These are phyloP conservation scores for Nymphalis io DNA, from an alignment of 1,140 invertebrate genomes.

Conservation along the genomic window DNA sequence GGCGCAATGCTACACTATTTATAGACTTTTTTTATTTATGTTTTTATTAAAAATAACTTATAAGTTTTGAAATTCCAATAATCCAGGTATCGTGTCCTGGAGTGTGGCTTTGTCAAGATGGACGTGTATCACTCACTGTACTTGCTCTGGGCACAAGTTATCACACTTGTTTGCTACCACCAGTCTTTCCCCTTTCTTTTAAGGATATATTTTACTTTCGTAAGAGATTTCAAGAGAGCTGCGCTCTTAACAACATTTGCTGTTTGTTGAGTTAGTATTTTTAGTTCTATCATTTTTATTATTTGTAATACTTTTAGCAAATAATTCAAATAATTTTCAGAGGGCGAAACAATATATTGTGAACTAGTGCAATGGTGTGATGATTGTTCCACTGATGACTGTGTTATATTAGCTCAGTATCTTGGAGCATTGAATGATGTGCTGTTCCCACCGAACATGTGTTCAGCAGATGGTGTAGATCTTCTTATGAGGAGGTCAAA, in stretches of 20 bases:
- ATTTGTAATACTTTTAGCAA: too few relatives aligned
- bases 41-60: not conserved
- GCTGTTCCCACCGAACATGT: constrained; percentile 82
- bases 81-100: constrained; percentile 86
- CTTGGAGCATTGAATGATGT: constrained; percentile 83
- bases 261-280: constrained; percentile 49
- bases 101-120: constrained; percentile 87
- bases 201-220: constrained; percentile 85
- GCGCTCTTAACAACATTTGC: constrained; percentile 72
- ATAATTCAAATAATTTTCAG: constrained; percentile 43
- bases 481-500: constrained; percentile 84
- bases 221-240: constrained; percentile 82
- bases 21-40: too few relatives aligned
- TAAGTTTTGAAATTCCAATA: not conserved
- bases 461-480: constrained; percentile 82
- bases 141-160: constrained; percentile 82
- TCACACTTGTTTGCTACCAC: constrained; percentile 82
- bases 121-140: constrained; percentile 83
- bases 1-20: too few relatives aligned
- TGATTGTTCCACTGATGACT: constrained; percentile 61
- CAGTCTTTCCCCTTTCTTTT: constrained; percentile 84
- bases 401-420: constrained; percentile 83
- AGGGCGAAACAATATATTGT: constrained; percentile 82
- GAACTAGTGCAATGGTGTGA: constrained; percentile 84
- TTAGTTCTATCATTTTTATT: not conserved